phyloP scores from a whole-genome alignment of 2,888 invertebrate species.

The Campaea margaritaria region DNA sequence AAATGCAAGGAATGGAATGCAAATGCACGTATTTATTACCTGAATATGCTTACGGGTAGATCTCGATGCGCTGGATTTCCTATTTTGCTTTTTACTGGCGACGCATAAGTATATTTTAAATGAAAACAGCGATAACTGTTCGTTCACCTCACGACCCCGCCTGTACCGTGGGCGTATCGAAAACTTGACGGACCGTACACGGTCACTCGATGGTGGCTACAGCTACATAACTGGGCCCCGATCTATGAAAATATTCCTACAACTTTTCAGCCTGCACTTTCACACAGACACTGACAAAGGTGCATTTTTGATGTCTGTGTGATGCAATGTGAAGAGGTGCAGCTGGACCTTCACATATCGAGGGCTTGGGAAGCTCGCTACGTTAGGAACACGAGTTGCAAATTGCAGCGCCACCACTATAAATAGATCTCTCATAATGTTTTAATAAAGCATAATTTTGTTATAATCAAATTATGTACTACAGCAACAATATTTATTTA shows the following conservation, averaged over 20 bases:
- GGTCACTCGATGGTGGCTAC: conserved; percentile 29
- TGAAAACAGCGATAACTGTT: neutral
- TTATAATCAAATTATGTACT: conserved; percentile 72
- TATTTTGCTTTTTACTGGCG: neutral
- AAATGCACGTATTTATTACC: neutral
- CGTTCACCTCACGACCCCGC: neutral
- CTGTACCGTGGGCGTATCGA: conserved; percentile 14
- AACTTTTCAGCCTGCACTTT: conserved; percentile 2
- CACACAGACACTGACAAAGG: neutral
- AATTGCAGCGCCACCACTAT: conserved; percentile 65
- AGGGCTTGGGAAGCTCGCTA: conserved; percentile 26
- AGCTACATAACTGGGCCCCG: conserved; percentile 13
- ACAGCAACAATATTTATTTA: conserved; percentile 76
- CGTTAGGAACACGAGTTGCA: conserved; percentile 69
- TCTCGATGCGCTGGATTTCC: neutral
- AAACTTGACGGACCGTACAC: conserved; percentile 14
- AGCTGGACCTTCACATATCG: neutral
- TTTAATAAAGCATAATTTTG: conserved; percentile 78
- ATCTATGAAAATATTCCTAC: conserved; percentile 1
- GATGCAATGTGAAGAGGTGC: conserved; percentile 2
- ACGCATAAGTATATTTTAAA: neutral
- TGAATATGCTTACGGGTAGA: neutral
- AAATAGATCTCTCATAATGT: conserved; percentile 74
- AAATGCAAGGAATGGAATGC: neutral
- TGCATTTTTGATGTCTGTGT: neutral